Evolutionary conservation across 2,113 vertebrate genomes (phyloP).

Genomic region (Sylvietta virens): DNA sequence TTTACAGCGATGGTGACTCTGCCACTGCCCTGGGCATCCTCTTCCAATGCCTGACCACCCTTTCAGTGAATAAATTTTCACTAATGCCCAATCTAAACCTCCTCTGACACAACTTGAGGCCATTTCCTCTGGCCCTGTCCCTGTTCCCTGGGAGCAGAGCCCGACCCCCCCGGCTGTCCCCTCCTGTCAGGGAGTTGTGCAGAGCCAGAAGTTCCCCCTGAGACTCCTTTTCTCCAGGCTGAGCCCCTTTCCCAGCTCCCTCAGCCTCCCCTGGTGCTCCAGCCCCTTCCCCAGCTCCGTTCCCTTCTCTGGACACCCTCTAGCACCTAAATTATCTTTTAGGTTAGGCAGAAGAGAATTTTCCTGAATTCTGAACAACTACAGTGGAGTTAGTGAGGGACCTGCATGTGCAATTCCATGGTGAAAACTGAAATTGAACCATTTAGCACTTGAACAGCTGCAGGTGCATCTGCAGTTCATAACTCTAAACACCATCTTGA

Average conservation of each 20-base stretch:
- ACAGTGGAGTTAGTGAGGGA: neutral
- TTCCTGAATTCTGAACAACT: neutral
- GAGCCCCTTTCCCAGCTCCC: neutral
- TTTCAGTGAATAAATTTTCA: neutral
- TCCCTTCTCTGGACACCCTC: neutral
- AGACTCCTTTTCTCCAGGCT: neutral
- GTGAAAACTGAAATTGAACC: neutral
- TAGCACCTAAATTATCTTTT: neutral
- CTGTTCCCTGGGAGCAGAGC: neutral
- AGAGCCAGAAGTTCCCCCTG: fast-evolving
- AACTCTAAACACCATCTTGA: neutral
- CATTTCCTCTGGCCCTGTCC: fast-evolving
- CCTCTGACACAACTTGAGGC: neutral
- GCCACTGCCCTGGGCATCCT: neutral
- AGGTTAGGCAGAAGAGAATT: neutral
- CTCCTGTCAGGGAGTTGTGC: neutral
- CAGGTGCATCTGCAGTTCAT: neutral
- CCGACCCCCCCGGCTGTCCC: fast-evolving
- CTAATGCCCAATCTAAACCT: neutral
- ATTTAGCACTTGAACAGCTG: neutral
- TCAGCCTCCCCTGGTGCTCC: fast-evolving
- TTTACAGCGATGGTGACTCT: neutral
- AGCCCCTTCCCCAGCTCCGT: fast-evolving
- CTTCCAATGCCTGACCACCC: neutral
- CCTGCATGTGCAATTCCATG: neutral